These are phyloP conservation scores for Sebastes paucispinis DNA, from an alignment of 2,797 vertebrate species.

Conservation along the genomic window DNA sequence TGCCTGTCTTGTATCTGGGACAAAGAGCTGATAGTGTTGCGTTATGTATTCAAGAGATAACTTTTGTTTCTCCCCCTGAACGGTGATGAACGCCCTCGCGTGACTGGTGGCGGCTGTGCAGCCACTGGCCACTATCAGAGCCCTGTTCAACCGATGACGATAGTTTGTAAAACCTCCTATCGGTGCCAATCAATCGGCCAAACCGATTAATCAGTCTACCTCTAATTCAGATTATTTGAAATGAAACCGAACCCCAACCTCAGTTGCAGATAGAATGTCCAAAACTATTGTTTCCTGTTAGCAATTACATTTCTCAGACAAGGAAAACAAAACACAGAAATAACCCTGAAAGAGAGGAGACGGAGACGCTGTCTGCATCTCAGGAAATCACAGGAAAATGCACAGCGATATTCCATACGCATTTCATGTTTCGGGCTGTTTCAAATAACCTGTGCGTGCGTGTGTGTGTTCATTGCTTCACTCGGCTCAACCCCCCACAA, in stretches of 20 bases:
- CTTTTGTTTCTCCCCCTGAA: too few relatives aligned
- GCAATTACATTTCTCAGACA: not conserved
- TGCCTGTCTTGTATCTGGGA: too few relatives aligned
- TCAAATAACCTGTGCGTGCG: not conserved
- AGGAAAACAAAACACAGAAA: not conserved
- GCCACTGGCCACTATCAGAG: too few relatives aligned
- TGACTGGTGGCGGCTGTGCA: too few relatives aligned
- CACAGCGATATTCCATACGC: not conserved
- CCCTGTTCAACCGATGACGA: too few relatives aligned
- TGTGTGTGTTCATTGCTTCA: constrained; percentile 1
- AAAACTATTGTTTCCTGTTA: not conserved
- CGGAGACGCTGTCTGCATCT: not conserved
- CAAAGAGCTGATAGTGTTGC: too few relatives aligned
- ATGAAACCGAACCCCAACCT: not conserved
- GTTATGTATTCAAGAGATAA: too few relatives aligned
- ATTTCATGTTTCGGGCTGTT: constrained; percentile 6
- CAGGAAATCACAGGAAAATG: constrained; percentile 3
- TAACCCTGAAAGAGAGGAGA: not conserved
- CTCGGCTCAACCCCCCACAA: not conserved
- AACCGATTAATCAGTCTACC: too few relatives aligned
- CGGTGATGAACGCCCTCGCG: too few relatives aligned
- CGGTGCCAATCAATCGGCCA: too few relatives aligned
- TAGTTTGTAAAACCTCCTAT: too few relatives aligned
- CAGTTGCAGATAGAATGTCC: not conserved
- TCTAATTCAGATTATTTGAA: not conserved